Evolutionary conservation across 2,113 vertebrate genomes (phyloP).

Genomic region (Psilopogon haemacephalus): DNA sequence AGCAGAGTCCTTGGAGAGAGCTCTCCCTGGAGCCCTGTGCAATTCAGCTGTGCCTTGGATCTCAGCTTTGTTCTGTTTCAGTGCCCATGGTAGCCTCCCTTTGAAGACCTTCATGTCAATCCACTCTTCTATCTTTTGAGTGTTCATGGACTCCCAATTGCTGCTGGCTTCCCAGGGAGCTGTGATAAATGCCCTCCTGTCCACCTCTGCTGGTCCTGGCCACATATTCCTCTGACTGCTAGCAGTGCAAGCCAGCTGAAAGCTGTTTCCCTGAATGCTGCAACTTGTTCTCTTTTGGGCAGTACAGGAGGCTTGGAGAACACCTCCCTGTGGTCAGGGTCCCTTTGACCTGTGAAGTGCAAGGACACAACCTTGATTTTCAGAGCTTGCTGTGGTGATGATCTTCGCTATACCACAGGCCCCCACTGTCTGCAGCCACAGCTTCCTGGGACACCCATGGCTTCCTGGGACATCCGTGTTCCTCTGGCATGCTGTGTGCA

Average conservation of each 20-base stretch:
- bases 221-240: background rate
- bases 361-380: background rate
- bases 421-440: background rate
- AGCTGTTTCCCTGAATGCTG: background rate
- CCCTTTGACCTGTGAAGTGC: background rate
- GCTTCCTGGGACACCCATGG: background rate
- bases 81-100: background rate
- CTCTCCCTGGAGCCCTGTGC: background rate
- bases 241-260: background rate
- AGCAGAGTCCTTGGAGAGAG: constrained; percentile 34
- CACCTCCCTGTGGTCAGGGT: background rate
- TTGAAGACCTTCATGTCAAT: background rate
- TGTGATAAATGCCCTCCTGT: background rate
- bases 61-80: background rate
- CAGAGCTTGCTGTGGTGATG: background rate
- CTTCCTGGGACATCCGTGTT: background rate
- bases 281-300: background rate
- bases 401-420: background rate
- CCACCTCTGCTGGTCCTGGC: background rate
- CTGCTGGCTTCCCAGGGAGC: background rate
- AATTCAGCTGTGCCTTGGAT: background rate
- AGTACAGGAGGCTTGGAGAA: background rate
- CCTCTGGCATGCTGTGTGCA: background rate
- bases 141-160: background rate
- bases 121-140: background rate